Evolutionary conservation across 2,797 vertebrate species (phyloP).

Genomic region (Holocentrus rufus): DNA sequence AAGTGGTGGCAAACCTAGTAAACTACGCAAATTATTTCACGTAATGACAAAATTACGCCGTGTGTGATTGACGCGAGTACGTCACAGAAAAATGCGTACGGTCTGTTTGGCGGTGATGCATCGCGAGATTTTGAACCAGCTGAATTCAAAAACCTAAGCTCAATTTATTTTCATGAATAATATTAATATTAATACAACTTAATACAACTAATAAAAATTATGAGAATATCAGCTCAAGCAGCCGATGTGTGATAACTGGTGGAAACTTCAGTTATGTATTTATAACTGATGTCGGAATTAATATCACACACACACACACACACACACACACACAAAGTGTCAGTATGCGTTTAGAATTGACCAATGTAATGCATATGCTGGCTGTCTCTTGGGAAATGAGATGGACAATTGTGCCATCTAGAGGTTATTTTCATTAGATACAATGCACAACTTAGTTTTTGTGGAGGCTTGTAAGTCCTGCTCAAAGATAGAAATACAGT

Average conservation of each 20-base stretch:
- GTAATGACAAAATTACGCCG: slow-evolving; percentile 24
- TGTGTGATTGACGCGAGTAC: slow-evolving; percentile 10
- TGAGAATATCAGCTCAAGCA: too few relatives aligned
- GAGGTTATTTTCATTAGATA: slow-evolving; percentile 4
- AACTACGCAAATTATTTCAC: slow-evolving; percentile 48
- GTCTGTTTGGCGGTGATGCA: neutral
- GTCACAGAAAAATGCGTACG: slow-evolving; percentile 42
- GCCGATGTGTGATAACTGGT: too few relatives aligned
- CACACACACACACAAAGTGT: neutral
- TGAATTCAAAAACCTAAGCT: neutral
- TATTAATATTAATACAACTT: too few relatives aligned
- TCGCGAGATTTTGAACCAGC: slow-evolving; percentile 63
- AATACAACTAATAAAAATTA: too few relatives aligned
- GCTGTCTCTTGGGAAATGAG: slow-evolving; percentile 12
- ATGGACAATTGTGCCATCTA: slow-evolving; percentile 47
- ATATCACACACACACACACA: neutral
- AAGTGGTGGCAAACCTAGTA: neutral
- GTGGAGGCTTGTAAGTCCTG: too few relatives aligned
- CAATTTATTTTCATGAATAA: too few relatives aligned
- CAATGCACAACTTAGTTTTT: too few relatives aligned
- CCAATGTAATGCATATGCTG: too few relatives aligned
- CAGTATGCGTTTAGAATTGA: too few relatives aligned
- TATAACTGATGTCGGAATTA: neutral
- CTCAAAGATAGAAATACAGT: too few relatives aligned
- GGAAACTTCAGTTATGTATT: too few relatives aligned